Evolutionary conservation across 1,140 invertebrate species (phyloP).

Genomic region (Rhyacophila brunnea): DNA sequence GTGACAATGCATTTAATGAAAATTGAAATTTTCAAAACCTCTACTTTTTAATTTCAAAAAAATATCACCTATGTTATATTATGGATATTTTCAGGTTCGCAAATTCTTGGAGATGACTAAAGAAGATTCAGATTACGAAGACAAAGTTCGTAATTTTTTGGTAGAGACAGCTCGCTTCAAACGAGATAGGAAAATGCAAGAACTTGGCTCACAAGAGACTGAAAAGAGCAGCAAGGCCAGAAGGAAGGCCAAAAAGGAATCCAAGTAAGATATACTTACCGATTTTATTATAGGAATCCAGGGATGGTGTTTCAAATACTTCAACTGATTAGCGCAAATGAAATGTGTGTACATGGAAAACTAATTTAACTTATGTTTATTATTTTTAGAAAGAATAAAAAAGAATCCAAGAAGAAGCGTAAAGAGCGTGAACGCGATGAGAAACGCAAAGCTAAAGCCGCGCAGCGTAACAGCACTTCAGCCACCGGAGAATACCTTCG

Average conservation of each 20-base stretch:
- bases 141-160: constrained; percentile 78
- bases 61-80: no score
- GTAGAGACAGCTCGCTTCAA: constrained; percentile 79
- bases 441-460: constrained; percentile 49
- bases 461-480: constrained; percentile 45
- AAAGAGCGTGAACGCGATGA: constrained; percentile 57
- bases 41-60: constrained; percentile 25
- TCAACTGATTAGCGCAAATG: not conserved
- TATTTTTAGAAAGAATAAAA: constrained; percentile 62
- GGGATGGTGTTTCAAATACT: not conserved
- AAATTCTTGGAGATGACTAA: constrained; percentile 76
- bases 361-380: not conserved
- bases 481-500: constrained; percentile 53
- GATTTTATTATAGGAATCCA: no score
- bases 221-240: constrained; percentile 73
- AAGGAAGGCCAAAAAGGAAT: constrained; percentile 51
- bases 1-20: no score
- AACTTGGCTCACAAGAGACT: constrained; percentile 61
- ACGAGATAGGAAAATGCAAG: constrained; percentile 65
- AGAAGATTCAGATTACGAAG: constrained; percentile 80
- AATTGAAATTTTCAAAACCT: no score
- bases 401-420: constrained; percentile 65
- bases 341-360: not conserved
- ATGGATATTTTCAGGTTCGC: constrained; percentile 61
- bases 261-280: constrained; percentile 28